Percentiles rank a stretch among this genome's conserved stretches.
Conservation (phyloP, 2,797 vertebrate species). For the Leucoraja ocellata region DNA sequence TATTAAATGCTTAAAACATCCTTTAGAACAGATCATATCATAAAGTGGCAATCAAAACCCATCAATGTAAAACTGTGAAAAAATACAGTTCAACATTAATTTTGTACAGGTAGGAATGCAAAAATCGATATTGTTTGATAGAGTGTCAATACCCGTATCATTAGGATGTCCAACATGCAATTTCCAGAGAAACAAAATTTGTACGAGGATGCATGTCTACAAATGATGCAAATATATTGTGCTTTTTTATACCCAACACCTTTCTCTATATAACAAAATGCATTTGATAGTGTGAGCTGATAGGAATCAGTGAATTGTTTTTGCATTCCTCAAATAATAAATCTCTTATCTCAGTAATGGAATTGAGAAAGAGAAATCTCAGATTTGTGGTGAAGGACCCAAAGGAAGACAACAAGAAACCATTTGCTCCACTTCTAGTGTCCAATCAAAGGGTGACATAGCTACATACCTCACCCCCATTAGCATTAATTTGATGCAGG, state of each 20-base stretch:
- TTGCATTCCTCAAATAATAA: neutral
- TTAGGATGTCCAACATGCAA: no score
- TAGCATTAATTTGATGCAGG: neutral
- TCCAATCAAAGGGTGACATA: neutral
- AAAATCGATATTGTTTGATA: neutral
- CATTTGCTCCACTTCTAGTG: neutral
- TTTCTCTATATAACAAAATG: neutral
- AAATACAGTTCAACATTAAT: neutral
- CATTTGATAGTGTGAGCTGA: neutral
- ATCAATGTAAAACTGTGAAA: neutral
- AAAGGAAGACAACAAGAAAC: neutral
- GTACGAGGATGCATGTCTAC: neutral
- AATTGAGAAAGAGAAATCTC: neutral
- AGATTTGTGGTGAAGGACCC: neutral
- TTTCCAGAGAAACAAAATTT: neutral
- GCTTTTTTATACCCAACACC: neutral
- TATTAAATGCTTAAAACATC: neutral
- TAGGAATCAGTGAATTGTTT: neutral
- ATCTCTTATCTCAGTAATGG: neutral
- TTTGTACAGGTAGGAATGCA: neutral
- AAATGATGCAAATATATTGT: neutral
- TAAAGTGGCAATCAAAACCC: neutral
- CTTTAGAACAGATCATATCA: neutral
- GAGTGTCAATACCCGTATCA: neutral
- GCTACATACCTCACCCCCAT: neutral